Evolutionary conservation across 2,113 vertebrate genomes (phyloP).

Genomic region (Columba livia): DNA sequence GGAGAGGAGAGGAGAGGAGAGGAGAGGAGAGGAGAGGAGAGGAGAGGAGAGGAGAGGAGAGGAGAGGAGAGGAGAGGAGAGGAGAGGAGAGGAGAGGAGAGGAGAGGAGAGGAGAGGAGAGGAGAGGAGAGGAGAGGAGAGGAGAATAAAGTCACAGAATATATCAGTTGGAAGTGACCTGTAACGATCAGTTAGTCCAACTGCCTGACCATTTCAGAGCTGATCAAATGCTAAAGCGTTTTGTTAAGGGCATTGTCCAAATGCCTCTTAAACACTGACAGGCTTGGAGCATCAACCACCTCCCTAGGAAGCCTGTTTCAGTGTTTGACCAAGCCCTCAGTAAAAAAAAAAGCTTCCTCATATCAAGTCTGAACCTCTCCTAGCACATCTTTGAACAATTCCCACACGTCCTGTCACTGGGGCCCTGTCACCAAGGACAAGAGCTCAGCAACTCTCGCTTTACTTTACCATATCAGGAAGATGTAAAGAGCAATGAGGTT

Average conservation of each 20-base stretch:
- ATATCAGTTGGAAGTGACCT: neutral
- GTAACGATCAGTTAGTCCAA: neutral
- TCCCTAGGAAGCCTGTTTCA: neutral
- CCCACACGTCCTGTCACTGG: neutral
- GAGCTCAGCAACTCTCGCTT: neutral
- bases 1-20: too few relatives aligned
- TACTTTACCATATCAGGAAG: too few relatives aligned
- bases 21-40: too few relatives aligned
- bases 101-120: too few relatives aligned
- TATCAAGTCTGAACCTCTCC: neutral
- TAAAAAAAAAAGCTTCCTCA: neutral
- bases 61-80: too few relatives aligned
- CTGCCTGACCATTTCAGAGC: neutral
- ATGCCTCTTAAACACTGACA: neutral
- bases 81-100: too few relatives aligned
- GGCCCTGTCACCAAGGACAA: neutral
- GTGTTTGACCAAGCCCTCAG: neutral
- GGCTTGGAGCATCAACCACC: fast-evolving
- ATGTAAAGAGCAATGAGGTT: neutral
- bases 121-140: too few relatives aligned
- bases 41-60: too few relatives aligned
- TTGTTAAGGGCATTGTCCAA: neutral
- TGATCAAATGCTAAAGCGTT: neutral
- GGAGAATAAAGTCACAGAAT: neutral
- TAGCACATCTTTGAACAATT: neutral